Evolutionary conservation across 1,140 invertebrate genomes (phyloP).

Genomic region (Triops longicaudatus): DNA sequence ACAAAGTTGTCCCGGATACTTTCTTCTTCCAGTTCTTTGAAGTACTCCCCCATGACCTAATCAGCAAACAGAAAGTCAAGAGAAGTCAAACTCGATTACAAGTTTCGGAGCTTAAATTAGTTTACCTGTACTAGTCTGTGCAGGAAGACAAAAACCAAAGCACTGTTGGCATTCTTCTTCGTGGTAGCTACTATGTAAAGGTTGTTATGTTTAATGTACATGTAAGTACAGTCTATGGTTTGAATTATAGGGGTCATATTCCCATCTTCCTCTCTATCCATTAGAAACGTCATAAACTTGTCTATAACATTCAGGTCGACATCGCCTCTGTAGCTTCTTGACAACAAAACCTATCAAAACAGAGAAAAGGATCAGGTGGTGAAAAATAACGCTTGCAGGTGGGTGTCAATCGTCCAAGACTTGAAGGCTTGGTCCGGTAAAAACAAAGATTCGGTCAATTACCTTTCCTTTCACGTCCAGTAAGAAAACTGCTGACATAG

Average conservation of each 20-base stretch:
- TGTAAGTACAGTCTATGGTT: constrained; percentile 83
- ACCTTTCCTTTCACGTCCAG: constrained; percentile 96
- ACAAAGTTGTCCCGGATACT: constrained; percentile 99
- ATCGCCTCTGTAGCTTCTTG: constrained; percentile 95
- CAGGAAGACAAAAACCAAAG: constrained; percentile 90
- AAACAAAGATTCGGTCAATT: constrained; percentile 32
- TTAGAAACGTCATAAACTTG: constrained; percentile 97
- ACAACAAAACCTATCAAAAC: constrained; percentile 68
- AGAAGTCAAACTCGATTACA: constrained; percentile 18
- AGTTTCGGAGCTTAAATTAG: not conserved
- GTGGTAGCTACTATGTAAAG: constrained; percentile 95
- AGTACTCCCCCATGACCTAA: constrained; percentile 92
- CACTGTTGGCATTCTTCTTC: constrained; percentile 96
- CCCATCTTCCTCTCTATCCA: constrained; percentile 97
- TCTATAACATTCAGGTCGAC: constrained; percentile 95
- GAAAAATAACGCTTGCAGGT: not conserved
- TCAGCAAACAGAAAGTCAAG: constrained; percentile 29
- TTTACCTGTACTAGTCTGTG: constrained; percentile 86
- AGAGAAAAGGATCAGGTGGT: constrained; percentile 6
- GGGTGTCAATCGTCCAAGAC: constrained; percentile 16
- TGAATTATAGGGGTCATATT: constrained; percentile 84
- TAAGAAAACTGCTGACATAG: constrained; percentile 90
- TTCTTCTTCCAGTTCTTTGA: constrained; percentile 98
- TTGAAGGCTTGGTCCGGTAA: constrained; percentile 17
- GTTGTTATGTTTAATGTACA: constrained; percentile 98